Conservation (phyloP, 2,113 vertebrate species). For the Pongo pygmaeus region DNA sequence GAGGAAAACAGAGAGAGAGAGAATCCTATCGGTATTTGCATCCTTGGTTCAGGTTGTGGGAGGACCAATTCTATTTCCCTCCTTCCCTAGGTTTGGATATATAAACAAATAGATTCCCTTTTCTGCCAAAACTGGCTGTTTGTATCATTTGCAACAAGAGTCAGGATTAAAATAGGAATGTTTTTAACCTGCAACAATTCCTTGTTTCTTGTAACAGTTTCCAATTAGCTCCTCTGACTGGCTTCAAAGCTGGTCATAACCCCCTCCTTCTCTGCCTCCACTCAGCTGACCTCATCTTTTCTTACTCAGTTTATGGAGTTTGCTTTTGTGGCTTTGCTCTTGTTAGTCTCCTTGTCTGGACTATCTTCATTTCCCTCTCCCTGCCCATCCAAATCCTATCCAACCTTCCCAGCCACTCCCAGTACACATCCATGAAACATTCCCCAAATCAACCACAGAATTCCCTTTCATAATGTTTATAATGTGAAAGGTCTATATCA, state of each 20-base stretch:
- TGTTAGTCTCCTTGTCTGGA: background rate
- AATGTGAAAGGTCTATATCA: background rate
- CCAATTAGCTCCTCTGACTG: constrained; percentile 36
- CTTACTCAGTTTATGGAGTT: background rate
- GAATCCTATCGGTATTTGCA: background rate
- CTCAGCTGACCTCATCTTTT: background rate
- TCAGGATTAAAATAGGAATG: constrained; percentile 21
- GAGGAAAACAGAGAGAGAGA: background rate
- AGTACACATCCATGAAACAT: background rate
- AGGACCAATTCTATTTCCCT: background rate
- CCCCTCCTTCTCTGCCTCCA: background rate
- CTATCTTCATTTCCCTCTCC: background rate
- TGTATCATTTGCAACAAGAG: background rate
- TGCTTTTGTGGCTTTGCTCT: constrained; percentile 7
- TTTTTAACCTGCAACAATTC: constrained; percentile 28
- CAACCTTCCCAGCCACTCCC: background rate
- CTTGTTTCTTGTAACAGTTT: constrained; percentile 13
- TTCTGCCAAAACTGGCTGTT: background rate
- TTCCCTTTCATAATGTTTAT: background rate
- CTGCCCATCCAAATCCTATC: background rate
- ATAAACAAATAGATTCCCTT: background rate
- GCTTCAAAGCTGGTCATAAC: constrained; percentile 24
- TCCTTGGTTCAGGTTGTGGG: background rate
- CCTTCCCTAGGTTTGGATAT: background rate
- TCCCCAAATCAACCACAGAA: background rate